Conservation (phyloP, 92 coral and sea anemone genomes). For the Plumapathes pennacea region DNA sequence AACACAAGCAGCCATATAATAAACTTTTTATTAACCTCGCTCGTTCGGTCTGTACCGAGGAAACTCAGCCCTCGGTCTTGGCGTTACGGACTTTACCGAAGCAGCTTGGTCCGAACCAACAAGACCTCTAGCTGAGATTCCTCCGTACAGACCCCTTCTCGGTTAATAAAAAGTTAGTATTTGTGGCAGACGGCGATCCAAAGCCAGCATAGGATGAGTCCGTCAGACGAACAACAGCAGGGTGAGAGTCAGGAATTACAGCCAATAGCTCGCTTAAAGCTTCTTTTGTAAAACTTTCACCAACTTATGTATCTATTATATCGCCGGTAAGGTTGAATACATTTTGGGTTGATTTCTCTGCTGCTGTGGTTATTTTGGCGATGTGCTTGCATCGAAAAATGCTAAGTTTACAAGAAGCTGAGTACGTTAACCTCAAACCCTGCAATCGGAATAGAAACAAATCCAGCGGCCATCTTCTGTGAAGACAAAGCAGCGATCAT, state of each 20-base stretch:
- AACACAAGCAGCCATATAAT: no score
- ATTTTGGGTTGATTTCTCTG: not conserved
- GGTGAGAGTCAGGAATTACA: not conserved
- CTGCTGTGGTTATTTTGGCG: not conserved
- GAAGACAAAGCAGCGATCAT: slow-evolving; percentile 18
- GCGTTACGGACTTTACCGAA: no score
- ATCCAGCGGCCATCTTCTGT: not conserved
- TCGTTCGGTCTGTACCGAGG: no score
- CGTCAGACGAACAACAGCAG: not conserved
- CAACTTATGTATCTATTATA: not conserved
- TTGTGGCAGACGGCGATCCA: slow-evolving; percentile 15
- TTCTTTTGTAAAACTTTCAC: not conserved
- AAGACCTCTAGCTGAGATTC: no score
- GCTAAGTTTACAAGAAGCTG: no score
- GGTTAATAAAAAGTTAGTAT: not conserved
- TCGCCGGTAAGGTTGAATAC: not conserved
- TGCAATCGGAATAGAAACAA: slow-evolving; percentile 12
- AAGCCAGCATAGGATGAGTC: not conserved
- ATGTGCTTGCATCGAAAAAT: no score
- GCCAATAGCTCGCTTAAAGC: not conserved
- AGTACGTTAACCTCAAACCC: not conserved
- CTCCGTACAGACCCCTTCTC: no score
- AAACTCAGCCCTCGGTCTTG: no score
- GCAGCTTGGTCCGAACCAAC: no score
- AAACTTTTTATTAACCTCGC: no score